Base-by-base conservation (phyloP, 2,113 vertebrate genomes). In the Collichthys lucidus region DNA sequence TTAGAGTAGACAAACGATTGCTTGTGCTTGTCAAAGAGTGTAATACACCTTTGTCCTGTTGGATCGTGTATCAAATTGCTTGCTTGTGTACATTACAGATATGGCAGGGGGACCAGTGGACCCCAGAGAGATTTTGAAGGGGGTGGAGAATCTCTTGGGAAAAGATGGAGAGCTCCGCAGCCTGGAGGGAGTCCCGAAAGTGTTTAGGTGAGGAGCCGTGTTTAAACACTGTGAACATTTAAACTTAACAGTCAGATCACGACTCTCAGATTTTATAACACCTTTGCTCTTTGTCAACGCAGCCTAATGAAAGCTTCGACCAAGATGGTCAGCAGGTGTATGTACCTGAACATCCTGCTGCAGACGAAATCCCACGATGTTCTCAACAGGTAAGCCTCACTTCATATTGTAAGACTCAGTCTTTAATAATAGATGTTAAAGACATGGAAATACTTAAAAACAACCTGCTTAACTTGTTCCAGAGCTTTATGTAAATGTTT, bases 271-370 rank as follows among this genome's bases (percentile, higher is more conserved):
- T 75, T 7, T 35, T 65, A 26, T 26, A 42, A 82, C 46, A 49
- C 29, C 5, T 52, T 24, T 77, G 9, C 14, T 57, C 11, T 40
- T 50, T 40, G 64, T 26, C 9, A 14, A 7, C 40, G 0, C 87
- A 99, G 98, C 85, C 90, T 99, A 1, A 99, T 99, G 98, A 99
- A 99, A 90, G 97, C 97, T 14, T 96, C 97, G 0, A 95, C 96
- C 70, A 99, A 98, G 94, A 96, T 99, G 96, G 98, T 98, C 89
- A 98, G 97, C 80, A 96, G 98, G n/a, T 99, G 98, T 81, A 97
- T 98, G 83, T 99, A 99, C 91, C 91, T 99, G 82, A 98, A 97
- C 91, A 97, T 99, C 84, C 86, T 99, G n/a, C 95, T 98, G 76
- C 98, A 99, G 92, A 98, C 98, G 0, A 96, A 95, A 0, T 95